Evolutionary conservation across 2,113 vertebrate genomes (phyloP).

Genomic region (Campylorhamphus procurvoides): DNA sequence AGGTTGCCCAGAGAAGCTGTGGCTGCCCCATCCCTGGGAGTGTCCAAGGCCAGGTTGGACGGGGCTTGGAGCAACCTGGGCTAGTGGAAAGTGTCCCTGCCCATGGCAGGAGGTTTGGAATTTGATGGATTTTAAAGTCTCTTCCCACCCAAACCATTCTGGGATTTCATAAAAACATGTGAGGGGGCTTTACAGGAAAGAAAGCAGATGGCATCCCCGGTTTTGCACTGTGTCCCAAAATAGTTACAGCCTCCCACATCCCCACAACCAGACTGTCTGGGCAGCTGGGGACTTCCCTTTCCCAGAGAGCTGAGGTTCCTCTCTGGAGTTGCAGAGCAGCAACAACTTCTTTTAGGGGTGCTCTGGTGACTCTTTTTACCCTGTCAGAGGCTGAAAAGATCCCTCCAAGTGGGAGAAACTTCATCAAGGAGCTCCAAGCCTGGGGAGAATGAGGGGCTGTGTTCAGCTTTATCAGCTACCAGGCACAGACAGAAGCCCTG

Average conservation of each 20-base stretch:
- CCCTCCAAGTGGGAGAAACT: background rate
- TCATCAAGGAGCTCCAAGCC: accelerated
- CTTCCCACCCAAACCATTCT: background rate
- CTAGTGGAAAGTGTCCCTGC: too few species aligned
- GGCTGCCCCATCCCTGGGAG: too few species aligned
- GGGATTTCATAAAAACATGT: background rate
- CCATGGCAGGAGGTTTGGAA: too few species aligned
- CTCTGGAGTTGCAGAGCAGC: accelerated
- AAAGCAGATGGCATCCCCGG: background rate
- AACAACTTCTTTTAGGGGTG: background rate
- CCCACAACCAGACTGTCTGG: background rate
- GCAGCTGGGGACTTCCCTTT: background rate
- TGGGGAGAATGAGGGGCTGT: accelerated
- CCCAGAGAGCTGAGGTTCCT: background rate
- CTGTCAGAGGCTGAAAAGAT: background rate
- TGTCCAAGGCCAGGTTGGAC: too few species aligned
- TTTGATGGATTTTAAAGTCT: too few species aligned
- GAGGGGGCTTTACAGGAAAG: background rate
- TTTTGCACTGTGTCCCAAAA: background rate
- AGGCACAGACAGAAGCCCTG: background rate
- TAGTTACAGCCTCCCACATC: background rate
- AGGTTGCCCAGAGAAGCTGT: too few species aligned
- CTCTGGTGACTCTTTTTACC: background rate
- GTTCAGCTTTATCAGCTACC: background rate
- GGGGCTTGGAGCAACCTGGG: too few species aligned